Base-by-base conservation (phyloP, 1,140 invertebrate genomes). In the Drosophila pectinifera region DNA sequence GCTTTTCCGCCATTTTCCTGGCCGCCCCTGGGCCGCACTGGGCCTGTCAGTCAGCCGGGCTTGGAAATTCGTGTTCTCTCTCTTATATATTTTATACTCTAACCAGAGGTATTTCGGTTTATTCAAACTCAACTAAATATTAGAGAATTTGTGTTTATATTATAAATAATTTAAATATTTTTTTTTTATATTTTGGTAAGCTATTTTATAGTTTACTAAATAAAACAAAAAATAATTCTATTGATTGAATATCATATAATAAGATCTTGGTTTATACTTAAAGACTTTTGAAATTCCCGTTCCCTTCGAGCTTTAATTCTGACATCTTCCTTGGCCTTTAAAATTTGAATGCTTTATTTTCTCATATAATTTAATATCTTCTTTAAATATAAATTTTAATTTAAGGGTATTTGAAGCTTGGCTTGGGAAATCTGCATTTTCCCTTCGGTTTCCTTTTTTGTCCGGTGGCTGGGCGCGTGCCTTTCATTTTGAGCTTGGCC, bases 401-500 rank as follows among this genome's bases (percentile, higher is more conserved):
- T n/a, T 31, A 10, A 31, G 64, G 8, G 59, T 43, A 68, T 65
- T 65, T 0, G 5, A 13, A 14, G 59, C 0, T 0, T 16, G 5
- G 7, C n/a, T 4, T 16, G 4, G 14, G 41, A 18, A 26, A 31
- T 24, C 3, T 7, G 18, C 3, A 14, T 22, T 22, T 41, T 46
- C 55, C 34, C 46, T 48, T 41, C 43, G 22, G 8, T 34, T 31
- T 49, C 16, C n/a, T 41, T 67, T 63, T 43, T 31, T 39, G 16
- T 34, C 14, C 8, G 62, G 18, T 69, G 53, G 26, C 68, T n/a
- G 48, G 45, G 69, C 68, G 73, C 62, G 77, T 80, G 77, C 59
- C 63, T 54, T 73, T 72, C 73, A 74, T 81, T 85, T 70, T 55
- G 51, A 34, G 57, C 63, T 49, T 78, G 56, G 56, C 77, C 73